These are phyloP conservation scores for Sparidentex hasta DNA, from an alignment of 2,797 vertebrate species.

Conservation along the genomic window DNA sequence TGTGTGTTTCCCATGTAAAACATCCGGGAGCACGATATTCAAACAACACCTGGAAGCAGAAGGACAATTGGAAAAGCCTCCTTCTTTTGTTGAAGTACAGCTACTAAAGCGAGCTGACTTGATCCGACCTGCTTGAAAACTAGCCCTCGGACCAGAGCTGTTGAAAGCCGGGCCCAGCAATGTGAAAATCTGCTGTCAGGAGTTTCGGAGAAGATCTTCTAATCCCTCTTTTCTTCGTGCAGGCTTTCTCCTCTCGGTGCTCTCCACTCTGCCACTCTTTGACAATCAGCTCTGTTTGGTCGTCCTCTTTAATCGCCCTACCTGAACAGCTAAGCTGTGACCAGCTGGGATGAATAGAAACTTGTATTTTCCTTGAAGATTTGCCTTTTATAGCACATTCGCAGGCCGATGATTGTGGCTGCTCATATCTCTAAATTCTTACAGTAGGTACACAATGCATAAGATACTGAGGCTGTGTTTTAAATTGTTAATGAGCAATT, in stretches of 20 bases:
- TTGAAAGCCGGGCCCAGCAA: slow-evolving; percentile 38
- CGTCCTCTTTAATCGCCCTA: slow-evolving; percentile 42
- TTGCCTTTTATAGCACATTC: slow-evolving; percentile 2
- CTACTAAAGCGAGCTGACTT: slow-evolving; percentile 23
- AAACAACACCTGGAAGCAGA: slow-evolving; percentile 5
- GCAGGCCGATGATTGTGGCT: neutral
- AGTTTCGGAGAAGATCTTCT: slow-evolving; percentile 69
- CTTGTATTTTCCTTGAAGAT: slow-evolving; percentile 23
- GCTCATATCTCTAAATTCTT: neutral
- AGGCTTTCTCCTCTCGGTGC: slow-evolving; percentile 37
- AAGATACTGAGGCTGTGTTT: neutral
- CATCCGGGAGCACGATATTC: slow-evolving; percentile 16
- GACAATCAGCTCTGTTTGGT: slow-evolving; percentile 43
- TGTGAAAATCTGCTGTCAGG: slow-evolving; percentile 70
- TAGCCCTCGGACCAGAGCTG: slow-evolving; percentile 30
- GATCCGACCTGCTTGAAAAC: slow-evolving; percentile 27
- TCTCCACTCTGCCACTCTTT: slow-evolving; percentile 32
- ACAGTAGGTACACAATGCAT: neutral
- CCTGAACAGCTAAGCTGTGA: slow-evolving; percentile 48
- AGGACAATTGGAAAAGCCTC: neutral
- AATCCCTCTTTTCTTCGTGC: slow-evolving; percentile 69
- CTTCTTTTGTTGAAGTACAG: slow-evolving; percentile 20
- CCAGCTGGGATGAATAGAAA: slow-evolving; percentile 44
- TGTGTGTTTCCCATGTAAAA: neutral
- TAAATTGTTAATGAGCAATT: slow-evolving; percentile 12